Evolutionary conservation across 2,113 vertebrate genomes (phyloP).

Genomic region (Muntiacus muntjak): DNA sequence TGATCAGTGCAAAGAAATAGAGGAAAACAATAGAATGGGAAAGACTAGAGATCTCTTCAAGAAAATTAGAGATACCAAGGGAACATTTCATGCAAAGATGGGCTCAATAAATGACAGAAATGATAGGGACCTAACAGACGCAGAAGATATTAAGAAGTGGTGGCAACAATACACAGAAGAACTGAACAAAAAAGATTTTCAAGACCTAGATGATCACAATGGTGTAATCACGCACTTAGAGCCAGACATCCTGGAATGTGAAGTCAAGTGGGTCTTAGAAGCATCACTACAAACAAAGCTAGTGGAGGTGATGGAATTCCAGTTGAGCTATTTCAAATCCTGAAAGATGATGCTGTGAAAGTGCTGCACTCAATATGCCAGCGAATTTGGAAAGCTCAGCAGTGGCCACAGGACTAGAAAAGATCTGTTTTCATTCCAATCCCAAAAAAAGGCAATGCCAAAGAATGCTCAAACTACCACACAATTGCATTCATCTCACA

Average conservation of each 20-base stretch:
- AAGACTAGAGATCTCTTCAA: background rate
- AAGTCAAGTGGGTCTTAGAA: background rate
- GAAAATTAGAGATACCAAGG: background rate
- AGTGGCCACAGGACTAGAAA: background rate
- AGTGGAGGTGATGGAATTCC: background rate
- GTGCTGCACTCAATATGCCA: background rate
- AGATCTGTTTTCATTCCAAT: background rate
- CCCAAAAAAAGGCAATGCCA: background rate
- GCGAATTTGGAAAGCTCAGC: background rate
- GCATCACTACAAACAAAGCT: background rate
- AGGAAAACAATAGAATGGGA: background rate
- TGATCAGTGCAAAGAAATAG: background rate
- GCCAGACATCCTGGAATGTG: background rate
- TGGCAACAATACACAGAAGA: background rate
- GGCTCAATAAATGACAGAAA: background rate
- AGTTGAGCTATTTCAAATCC: background rate
- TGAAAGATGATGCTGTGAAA: background rate
- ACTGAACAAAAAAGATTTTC: background rate
- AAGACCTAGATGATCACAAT: background rate
- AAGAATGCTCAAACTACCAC: background rate
- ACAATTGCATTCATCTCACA: background rate
- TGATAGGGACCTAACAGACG: background rate
- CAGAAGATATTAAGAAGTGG: background rate
- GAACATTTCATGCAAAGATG: background rate
- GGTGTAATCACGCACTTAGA: background rate